Evolutionary conservation across 2,888 invertebrate species (phyloP).

Genomic region (Blastobasis adustella): DNA sequence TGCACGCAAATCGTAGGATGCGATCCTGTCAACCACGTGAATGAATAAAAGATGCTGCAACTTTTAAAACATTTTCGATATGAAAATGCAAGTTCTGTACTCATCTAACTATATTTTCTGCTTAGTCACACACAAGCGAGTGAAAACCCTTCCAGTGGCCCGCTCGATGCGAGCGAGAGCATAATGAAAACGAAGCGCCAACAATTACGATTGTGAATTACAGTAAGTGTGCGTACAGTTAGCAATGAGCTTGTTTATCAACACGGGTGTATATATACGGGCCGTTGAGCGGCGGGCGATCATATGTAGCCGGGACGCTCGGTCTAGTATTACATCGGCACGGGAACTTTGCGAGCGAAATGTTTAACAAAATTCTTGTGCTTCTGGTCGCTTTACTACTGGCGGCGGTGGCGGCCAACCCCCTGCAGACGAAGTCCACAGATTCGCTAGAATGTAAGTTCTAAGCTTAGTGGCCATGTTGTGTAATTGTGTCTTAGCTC

Average conservation of each 20-base stretch:
- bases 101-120: too few relatives aligned
- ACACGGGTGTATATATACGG: slow-evolving; percentile 35
- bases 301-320: slow-evolving; percentile 18
- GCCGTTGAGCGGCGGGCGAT: slow-evolving; percentile 17
- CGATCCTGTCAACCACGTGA: too few relatives aligned
- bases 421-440: slow-evolving; percentile 13
- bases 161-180: not conserved
- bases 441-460: too few relatives aligned
- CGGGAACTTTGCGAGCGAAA: slow-evolving; percentile 18
- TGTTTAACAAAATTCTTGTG: slow-evolving; percentile 31
- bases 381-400: slow-evolving; percentile 28
- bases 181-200: not conserved
- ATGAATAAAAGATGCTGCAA: too few relatives aligned
- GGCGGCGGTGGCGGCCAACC: slow-evolving; percentile 26
- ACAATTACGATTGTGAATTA: slow-evolving; percentile 1
- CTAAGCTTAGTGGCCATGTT: too few relatives aligned
- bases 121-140: too few relatives aligned
- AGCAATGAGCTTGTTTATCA: slow-evolving; percentile 28
- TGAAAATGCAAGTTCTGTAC: too few relatives aligned
- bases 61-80: too few relatives aligned
- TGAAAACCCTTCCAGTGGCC: too few relatives aligned
- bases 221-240: not conserved
- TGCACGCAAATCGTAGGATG: too few relatives aligned
- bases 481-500: too few relatives aligned
- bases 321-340: slow-evolving; percentile 6